These are phyloP conservation scores for Ibycter americanus DNA, from an alignment of 2,797 vertebrate genomes.

Conservation along the genomic window DNA sequence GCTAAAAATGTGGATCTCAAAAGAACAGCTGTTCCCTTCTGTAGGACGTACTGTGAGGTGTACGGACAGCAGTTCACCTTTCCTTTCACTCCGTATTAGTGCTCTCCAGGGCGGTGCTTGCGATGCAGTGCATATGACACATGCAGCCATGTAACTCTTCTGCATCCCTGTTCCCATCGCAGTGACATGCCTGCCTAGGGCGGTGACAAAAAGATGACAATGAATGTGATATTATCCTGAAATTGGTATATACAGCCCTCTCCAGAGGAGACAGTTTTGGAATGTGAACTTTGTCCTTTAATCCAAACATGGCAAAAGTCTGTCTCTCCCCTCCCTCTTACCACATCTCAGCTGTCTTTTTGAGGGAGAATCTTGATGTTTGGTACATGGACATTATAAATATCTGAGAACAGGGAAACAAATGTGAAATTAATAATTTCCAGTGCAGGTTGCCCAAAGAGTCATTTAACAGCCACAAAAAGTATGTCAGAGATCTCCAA, in stretches of 20 bases:
- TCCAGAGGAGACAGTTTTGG: not conserved
- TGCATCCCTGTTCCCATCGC: not conserved
- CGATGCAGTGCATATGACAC: not conserved
- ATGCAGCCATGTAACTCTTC: not conserved
- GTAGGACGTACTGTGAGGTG: not conserved
- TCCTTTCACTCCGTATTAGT: not conserved
- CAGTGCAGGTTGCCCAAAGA: not conserved
- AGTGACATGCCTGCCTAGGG: not conserved
- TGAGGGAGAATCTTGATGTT: not conserved
- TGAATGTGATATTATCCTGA: not conserved
- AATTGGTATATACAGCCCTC: not conserved
- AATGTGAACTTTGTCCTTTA: slow-evolving; percentile 36
- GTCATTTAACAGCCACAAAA: slow-evolving; percentile 16
- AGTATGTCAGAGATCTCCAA: not conserved
- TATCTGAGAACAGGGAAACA: not conserved
- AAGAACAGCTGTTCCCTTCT: not conserved
- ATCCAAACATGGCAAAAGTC: not conserved
- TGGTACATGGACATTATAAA: not conserved
- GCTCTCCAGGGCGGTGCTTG: fast-evolving
- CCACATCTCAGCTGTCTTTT: not conserved
- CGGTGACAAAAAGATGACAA: not conserved
- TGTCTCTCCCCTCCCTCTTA: not conserved
- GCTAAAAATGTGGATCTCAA: not conserved
- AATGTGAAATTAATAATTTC: not conserved
- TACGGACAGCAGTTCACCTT: not conserved